These are phyloP conservation scores for Corythoichthys haematopterus DNA, from an alignment of 2,113 vertebrate genomes.

Conservation along the genomic window DNA sequence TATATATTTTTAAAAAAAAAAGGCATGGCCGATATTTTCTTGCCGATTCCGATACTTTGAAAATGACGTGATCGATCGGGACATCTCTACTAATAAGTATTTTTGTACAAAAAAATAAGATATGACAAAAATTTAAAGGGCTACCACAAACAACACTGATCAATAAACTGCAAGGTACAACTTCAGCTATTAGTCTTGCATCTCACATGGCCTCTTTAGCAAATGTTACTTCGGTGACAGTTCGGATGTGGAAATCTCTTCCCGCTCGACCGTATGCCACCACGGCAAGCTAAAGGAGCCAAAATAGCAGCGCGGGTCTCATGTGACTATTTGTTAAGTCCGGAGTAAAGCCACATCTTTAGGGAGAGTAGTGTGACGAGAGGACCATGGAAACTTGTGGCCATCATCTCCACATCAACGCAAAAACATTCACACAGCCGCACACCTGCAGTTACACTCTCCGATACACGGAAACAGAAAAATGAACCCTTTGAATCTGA, in stretches of 20 bases:
- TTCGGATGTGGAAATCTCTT: constrained; percentile 46
- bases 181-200: constrained; percentile 50
- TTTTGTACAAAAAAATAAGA: no score
- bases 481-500: constrained; percentile 61
- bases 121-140: background rate
- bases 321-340: constrained; percentile 78
- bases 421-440: constrained; percentile 1
- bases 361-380: constrained; percentile 27
- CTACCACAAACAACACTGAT: constrained; percentile 31
- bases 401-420: constrained; percentile 39
- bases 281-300: constrained; percentile 43
- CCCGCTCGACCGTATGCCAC: constrained; percentile 28
- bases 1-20: no score
- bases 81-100: no score
- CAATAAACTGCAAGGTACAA: constrained; percentile 52
- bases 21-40: no score
- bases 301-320: constrained; percentile 65
- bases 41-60: no score
- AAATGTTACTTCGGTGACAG: constrained; percentile 51
- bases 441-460: constrained; percentile 48
- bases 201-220: constrained; percentile 63
- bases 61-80: no score
- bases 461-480: constrained; percentile 72
- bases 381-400: constrained; percentile 55
- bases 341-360: constrained; percentile 69